These are phyloP conservation scores for Pluvianellus socialis DNA, from an alignment of 2,113 vertebrate species.

Conservation along the genomic window DNA sequence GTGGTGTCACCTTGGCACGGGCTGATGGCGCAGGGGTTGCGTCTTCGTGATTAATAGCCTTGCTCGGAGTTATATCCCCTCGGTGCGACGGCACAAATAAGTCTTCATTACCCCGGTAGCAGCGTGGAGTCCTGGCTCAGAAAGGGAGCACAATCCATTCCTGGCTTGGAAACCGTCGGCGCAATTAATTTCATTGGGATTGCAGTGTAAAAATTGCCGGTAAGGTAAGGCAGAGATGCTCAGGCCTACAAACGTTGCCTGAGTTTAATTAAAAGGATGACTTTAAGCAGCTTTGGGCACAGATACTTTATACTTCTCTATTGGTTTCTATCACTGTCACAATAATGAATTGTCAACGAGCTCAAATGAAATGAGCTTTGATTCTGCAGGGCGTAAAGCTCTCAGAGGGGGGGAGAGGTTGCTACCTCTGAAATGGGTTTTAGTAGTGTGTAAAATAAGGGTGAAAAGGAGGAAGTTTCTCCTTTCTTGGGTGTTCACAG, in stretches of 20 bases:
- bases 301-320: not conserved
- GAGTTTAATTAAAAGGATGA: slow-evolving; percentile 43
- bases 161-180: not conserved
- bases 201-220: not conserved
- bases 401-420: not conserved
- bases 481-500: not conserved
- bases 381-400: not conserved
- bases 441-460: not conserved
- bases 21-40: not conserved
- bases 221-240: not conserved
- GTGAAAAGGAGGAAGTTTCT: not conserved
- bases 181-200: slow-evolving; percentile 41
- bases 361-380: not conserved
- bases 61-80: not conserved
- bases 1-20: slow-evolving; percentile 19
- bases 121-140: not conserved
- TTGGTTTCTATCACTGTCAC: slow-evolving; percentile 8
- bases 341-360: not conserved
- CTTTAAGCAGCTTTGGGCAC: slow-evolving; percentile 17
- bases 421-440: not conserved
- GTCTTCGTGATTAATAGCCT: slow-evolving; percentile 44
- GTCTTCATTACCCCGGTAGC: not conserved
- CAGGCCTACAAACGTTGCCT: not conserved
- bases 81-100: slow-evolving; percentile 8
- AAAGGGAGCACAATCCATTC: not conserved